These are phyloP conservation scores for Trogon surrucura DNA, from an alignment of 2,113 vertebrate genomes.

Conservation along the genomic window DNA sequence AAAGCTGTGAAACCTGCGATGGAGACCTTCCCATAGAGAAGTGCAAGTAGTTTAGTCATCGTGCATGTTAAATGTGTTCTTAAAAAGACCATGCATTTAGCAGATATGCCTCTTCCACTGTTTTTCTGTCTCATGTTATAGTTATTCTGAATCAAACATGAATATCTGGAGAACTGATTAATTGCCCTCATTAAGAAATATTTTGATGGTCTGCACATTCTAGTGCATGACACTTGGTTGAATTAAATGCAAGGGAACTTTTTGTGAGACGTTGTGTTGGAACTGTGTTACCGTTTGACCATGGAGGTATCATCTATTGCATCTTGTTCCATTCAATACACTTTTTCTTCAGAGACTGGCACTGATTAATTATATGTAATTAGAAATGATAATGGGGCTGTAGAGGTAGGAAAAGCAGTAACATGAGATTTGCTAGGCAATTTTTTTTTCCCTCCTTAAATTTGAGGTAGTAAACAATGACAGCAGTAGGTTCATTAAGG, in stretches of 20 bases:
- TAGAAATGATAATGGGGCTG: background rate
- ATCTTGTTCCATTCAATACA: background rate
- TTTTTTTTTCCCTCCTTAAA: background rate
- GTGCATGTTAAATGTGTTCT: background rate
- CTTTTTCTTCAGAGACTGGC: background rate
- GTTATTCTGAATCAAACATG: background rate
- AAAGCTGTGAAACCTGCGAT: background rate
- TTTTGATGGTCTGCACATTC: background rate
- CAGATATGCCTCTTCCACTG: background rate
- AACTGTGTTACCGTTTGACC: background rate
- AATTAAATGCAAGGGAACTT: background rate
- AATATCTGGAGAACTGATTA: background rate
- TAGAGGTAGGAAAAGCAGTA: background rate
- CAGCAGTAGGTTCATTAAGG: constrained; percentile 39
- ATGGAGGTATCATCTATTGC: background rate
- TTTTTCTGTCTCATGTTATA: background rate
- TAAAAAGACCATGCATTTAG: background rate
- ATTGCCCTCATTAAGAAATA: background rate
- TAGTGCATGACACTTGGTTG: background rate
- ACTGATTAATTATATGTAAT: constrained; percentile 32
- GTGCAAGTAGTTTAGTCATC: background rate
- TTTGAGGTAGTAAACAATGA: background rate
- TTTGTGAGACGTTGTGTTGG: background rate
- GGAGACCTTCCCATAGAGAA: background rate
- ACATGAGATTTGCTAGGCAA: background rate